A percentile compares a stretch with the other conserved stretches of the same genome.
These are phyloP conservation scores for Aporrectodea caliginosa DNA, from an alignment of 1,140 invertebrate genomes.

Conservation along the genomic window DNA sequence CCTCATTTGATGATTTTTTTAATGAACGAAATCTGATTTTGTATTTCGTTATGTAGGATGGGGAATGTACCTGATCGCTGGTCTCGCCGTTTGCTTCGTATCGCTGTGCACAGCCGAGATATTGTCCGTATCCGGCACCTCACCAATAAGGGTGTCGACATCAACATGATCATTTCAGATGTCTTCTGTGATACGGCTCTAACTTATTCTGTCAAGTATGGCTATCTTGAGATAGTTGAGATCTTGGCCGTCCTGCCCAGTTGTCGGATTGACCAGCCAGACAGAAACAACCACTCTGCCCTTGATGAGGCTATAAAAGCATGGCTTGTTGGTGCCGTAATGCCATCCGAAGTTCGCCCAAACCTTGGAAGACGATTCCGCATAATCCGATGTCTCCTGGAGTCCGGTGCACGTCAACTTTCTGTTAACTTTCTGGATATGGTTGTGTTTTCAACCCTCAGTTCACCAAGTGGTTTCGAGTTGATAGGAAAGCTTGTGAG, in stretches of 20 bases:
- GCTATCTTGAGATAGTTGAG: constrained; percentile 26
- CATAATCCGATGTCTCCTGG: constrained; percentile 3
- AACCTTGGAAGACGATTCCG: constrained; percentile 4
- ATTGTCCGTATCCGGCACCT: neutral
- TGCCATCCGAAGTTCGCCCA: neutral
- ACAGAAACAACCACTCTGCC: constrained; percentile 13
- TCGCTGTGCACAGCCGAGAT: constrained; percentile 8
- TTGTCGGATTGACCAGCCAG: constrained; percentile 12
- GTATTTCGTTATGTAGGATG: no score
- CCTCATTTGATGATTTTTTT: no score
- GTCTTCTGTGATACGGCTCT: constrained; percentile 17
- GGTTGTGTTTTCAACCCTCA: neutral
- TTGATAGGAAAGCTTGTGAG: neutral
- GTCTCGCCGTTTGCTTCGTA: constrained; percentile 8
- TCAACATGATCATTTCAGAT: constrained; percentile 16
- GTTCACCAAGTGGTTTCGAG: neutral
- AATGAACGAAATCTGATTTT: neutral
- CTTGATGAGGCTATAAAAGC: constrained; percentile 15
- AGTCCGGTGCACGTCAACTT: constrained; percentile 11
- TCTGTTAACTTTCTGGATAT: neutral
- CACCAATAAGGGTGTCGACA: neutral
- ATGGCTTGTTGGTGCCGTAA: constrained; percentile 6
- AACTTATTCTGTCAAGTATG: constrained; percentile 22
- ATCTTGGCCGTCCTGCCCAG: neutral
- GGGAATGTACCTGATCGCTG: constrained; percentile 12